Evolutionary conservation across 35 echinoderm and acorn worm species (phyloP).

Genomic region (Heliocidaris tuberculata): DNA sequence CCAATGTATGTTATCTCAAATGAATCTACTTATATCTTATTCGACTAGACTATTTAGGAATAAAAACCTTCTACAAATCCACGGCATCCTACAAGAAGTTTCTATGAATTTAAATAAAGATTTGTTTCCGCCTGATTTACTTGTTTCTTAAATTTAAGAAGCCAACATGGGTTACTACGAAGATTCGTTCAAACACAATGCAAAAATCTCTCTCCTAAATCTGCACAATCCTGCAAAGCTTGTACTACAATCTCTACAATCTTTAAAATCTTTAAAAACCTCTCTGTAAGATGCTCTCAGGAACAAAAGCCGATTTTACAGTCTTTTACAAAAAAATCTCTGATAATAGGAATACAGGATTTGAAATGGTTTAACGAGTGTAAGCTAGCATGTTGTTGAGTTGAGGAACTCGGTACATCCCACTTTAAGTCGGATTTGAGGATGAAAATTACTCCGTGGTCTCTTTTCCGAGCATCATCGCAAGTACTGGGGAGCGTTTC

Average conservation of each 20-base stretch:
- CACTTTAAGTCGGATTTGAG: neutral
- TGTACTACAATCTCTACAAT: neutral
- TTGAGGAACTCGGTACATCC: neutral
- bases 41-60: neutral
- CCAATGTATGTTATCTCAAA: neutral
- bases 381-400: neutral
- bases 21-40: conserved; percentile 12
- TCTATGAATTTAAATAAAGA: neutral
- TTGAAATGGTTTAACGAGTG: neutral
- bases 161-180: neutral
- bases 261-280: neutral
- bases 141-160: neutral
- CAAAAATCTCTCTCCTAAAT: neutral
- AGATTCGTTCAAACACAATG: conserved; percentile 5
- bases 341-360: neutral
- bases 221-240: neutral
- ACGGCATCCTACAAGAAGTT: neutral
- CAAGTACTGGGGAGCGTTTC: no score
- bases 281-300: neutral
- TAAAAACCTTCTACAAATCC: neutral
- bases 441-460: neutral
- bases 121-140: neutral
- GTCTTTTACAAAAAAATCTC: neutral
- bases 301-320: neutral
- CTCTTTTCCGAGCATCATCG: neutral